A percentile compares a stretch with the other conserved stretches of the same genome.
phyloP scores from a whole-genome alignment of 2,797 vertebrate species.

The Acanthornis magna region DNA sequence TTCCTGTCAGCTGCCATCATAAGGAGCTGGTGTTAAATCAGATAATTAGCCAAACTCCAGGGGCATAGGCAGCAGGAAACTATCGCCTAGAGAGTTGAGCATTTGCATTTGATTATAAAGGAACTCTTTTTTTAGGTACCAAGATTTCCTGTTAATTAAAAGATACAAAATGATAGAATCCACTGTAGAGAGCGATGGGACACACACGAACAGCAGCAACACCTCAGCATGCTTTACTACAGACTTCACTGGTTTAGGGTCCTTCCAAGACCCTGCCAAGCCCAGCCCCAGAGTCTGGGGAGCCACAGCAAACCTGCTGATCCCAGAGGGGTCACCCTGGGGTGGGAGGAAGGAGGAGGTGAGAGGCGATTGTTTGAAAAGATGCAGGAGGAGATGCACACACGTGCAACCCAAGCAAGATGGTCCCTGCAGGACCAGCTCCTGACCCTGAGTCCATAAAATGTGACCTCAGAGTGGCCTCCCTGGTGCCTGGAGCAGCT shows the following conservation, averaged over 20 bases:
- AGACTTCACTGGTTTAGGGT: neutral
- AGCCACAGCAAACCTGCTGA: neutral
- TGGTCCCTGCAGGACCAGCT: rapidly evolving
- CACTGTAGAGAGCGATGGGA: neutral
- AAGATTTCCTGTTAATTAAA: neutral
- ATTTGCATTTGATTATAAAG: neutral
- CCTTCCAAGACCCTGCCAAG: neutral
- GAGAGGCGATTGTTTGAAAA: neutral
- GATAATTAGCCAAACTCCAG: neutral
- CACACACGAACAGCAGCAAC: neutral
- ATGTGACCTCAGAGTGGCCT: rapidly evolving
- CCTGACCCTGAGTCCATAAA: neutral
- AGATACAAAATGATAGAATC: neutral
- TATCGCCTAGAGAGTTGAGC: neutral
- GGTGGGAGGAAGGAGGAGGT: neutral
- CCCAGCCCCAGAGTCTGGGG: neutral
- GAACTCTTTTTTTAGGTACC: neutral
- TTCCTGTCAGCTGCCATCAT: neutral
- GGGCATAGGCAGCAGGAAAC: neutral
- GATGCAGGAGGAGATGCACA: neutral
- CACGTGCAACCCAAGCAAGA: rapidly evolving
- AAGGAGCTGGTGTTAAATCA: neutral
- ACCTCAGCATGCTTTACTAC: neutral
- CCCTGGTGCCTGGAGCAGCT: neutral
- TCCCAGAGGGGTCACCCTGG: rapidly evolving